Evolutionary conservation across 2,113 vertebrate genomes (phyloP).

Genomic region (Genyomyrus donnyi): DNA sequence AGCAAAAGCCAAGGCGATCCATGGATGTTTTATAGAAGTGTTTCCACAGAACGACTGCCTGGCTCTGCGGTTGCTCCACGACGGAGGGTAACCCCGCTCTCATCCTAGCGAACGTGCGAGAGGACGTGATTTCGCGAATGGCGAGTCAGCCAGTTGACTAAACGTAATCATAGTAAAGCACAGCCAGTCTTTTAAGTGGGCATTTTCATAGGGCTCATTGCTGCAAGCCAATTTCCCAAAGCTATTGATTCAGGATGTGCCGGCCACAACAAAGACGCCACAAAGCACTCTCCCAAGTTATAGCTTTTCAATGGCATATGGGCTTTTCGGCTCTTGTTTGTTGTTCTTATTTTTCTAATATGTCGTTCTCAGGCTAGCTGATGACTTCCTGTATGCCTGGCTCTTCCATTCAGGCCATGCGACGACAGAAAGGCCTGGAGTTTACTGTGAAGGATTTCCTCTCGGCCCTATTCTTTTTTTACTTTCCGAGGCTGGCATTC

Average conservation of each 20-base stretch:
- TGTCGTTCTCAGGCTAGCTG: not conserved
- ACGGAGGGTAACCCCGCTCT: not conserved
- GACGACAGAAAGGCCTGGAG: not conserved
- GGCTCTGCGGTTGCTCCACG: not conserved
- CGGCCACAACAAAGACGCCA: slow-evolving; percentile 6
- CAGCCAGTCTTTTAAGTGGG: not conserved
- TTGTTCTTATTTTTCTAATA: not conserved
- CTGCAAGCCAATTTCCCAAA: slow-evolving; percentile 14
- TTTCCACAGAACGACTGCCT: not conserved
- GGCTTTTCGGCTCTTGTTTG: not conserved
- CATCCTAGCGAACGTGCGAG: not conserved
- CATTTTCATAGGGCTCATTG: not conserved
- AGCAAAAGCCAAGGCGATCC: too few species aligned
- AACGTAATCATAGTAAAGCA: not conserved
- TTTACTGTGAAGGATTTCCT: not conserved
- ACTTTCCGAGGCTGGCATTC: not conserved
- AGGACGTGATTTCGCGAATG: not conserved
- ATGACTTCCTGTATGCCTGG: not conserved
- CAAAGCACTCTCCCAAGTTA: not conserved
- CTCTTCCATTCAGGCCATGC: not conserved
- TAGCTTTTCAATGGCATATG: not conserved
- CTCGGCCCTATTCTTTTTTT: not conserved
- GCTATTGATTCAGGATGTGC: slow-evolving; percentile 13
- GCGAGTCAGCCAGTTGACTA: not conserved
- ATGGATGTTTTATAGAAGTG: not conserved